phyloP scores from a whole-genome alignment of 2,113 vertebrate genomes.

The Butorides virescens region DNA sequence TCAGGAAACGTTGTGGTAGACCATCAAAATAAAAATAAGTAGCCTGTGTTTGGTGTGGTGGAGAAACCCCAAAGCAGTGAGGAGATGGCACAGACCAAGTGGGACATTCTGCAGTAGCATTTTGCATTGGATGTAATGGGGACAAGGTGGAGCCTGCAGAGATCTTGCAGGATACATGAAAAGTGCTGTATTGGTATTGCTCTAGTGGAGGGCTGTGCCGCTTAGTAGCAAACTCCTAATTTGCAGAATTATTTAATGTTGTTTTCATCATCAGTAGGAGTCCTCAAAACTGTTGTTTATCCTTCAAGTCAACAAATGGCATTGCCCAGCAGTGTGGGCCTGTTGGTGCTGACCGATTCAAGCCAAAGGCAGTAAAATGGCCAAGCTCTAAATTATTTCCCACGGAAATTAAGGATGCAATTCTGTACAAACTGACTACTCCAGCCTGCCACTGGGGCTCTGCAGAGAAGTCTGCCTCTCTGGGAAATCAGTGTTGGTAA shows the following conservation, averaged over 20 bases:
- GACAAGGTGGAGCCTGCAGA: not conserved
- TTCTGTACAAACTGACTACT: not conserved
- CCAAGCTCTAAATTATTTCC: not conserved
- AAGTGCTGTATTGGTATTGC: not conserved
- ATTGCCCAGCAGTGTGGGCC: not conserved
- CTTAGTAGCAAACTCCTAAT: not conserved
- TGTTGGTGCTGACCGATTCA: rapidly evolving
- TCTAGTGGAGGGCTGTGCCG: not conserved
- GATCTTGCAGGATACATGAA: not conserved
- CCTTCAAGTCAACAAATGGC: not conserved
- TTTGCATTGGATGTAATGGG: not conserved
- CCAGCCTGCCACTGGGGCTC: not conserved
- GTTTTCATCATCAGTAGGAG: not conserved
- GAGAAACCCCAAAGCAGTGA: not conserved
- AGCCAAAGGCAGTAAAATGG: not conserved
- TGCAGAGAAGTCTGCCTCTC: not conserved
- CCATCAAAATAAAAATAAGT: not conserved
- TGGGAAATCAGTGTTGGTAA: not conserved
- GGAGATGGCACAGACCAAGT: not conserved
- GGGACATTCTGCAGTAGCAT: not conserved
- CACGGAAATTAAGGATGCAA: not conserved
- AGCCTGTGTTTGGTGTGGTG: not conserved
- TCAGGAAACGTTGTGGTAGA: not conserved
- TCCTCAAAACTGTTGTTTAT: not conserved
- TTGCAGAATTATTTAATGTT: not conserved